These are phyloP conservation scores for Epistrophe eligans DNA, from an alignment of 2,888 invertebrate genomes.

Conservation along the genomic window DNA sequence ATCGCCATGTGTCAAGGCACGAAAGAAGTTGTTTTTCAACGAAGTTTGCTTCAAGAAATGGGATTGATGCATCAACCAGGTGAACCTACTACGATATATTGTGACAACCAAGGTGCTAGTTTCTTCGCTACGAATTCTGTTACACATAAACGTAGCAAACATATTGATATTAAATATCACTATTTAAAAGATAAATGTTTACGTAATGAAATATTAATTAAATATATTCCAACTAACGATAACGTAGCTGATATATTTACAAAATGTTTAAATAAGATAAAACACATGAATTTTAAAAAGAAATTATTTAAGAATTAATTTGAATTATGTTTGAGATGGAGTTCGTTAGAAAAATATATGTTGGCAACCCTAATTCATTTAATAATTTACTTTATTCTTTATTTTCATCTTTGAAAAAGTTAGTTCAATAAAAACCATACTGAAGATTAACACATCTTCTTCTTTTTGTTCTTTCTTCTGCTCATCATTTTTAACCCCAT, in stretches of 20 bases:
- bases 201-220: neutral
- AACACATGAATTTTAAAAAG: neutral
- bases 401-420: too few species aligned
- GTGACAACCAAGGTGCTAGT: neutral
- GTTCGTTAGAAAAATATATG: too few species aligned
- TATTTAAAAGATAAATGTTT: neutral
- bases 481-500: too few species aligned
- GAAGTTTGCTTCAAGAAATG: neutral
- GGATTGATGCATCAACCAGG: neutral
- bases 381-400: too few species aligned
- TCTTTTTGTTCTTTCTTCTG: too few species aligned
- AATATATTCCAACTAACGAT: neutral
- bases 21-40: too few species aligned
- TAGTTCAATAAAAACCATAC: too few species aligned
- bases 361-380: too few species aligned
- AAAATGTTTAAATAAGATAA: neutral
- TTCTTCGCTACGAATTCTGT: neutral
- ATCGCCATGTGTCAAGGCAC: too few species aligned
- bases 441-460: too few species aligned
- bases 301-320: neutral
- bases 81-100: neutral
- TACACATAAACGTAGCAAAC: neutral
- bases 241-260: neutral
- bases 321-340: too few species aligned
- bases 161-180: slow-evolving; percentile 1